Evolutionary conservation across 2,888 invertebrate genomes (phyloP).

Genomic region (Exocentrus adspersus): DNA sequence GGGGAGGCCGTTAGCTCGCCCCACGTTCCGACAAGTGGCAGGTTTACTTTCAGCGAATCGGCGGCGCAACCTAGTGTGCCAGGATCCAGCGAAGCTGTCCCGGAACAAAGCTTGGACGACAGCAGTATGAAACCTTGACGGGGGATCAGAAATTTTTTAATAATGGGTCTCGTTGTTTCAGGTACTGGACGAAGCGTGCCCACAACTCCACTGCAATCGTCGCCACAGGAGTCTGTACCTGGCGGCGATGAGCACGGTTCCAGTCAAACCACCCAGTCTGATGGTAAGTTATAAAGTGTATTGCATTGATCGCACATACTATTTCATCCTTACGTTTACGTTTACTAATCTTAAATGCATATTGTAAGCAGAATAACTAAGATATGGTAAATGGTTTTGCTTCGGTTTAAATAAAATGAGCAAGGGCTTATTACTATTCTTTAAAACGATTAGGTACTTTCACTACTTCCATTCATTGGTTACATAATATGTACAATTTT

Average conservation of each 20-base stretch:
- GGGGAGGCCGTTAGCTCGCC: slow-evolving; percentile 94
- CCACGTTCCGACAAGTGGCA: slow-evolving; percentile 71
- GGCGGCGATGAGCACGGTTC: slow-evolving; percentile 54
- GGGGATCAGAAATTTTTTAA: slow-evolving; percentile 40
- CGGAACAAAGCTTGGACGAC: slow-evolving; percentile 62
- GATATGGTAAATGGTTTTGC: slow-evolving; percentile 50
- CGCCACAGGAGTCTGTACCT: slow-evolving; percentile 66
- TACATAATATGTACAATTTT: no score
- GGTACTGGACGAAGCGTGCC: slow-evolving; percentile 76
- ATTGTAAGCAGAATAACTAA: no score
- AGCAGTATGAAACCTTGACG: slow-evolving; percentile 54
- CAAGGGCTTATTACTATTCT: neutral
- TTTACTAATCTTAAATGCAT: no score
- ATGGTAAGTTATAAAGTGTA: slow-evolving; percentile 55
- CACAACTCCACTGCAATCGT: slow-evolving; percentile 73
- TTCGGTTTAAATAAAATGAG: neutral
- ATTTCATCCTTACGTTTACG: no score
- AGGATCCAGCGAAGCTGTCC: slow-evolving; percentile 53
- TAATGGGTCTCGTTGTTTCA: slow-evolving; percentile 49
- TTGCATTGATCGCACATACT: no score
- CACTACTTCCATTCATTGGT: no score
- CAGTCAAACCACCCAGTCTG: slow-evolving; percentile 50
- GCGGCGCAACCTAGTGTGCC: slow-evolving; percentile 52
- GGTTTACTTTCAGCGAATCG: slow-evolving; percentile 74
- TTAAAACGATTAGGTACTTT: no score